Percentiles rank a stretch among this genome's conserved stretches.
Evolutionary conservation across 1,140 invertebrate species (phyloP).

Genomic region (Heliconius hermathena): DNA sequence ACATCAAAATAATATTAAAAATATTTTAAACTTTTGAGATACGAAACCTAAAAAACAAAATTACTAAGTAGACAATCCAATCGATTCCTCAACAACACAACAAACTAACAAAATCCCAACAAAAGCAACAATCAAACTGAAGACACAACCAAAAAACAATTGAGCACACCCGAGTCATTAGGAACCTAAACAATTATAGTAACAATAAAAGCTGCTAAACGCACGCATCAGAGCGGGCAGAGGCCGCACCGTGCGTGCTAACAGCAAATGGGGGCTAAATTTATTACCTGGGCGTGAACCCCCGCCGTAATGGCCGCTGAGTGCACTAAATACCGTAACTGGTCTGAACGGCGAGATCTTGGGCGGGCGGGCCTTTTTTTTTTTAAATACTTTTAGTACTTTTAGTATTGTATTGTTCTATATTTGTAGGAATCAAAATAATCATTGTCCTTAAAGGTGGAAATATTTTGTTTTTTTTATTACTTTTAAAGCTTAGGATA

Average conservation of each 20-base stretch:
- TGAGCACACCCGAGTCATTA: constrained; percentile 13
- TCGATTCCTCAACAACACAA: no score
- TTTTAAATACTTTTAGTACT: neutral
- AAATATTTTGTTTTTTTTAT: no score
- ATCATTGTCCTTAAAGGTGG: no score
- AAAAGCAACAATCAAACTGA: neutral
- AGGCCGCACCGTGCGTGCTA: constrained; percentile 31
- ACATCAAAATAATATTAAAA: no score
- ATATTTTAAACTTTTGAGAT: no score
- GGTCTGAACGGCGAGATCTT: neutral
- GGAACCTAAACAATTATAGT: constrained; percentile 27
- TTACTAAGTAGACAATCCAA: no score
- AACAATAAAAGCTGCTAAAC: constrained; percentile 31
- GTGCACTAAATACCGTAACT: constrained; percentile 50
- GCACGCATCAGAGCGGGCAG: constrained; percentile 12
- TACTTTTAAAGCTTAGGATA: no score
- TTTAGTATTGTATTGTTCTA: neutral
- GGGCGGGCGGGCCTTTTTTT: neutral
- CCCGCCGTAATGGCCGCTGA: constrained; percentile 48
- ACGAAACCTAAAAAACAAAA: no score
- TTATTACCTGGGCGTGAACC: constrained; percentile 62
- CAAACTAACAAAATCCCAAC: no score
- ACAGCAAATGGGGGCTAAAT: constrained; percentile 57
- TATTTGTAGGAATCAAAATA: neutral
- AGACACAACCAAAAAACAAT: constrained; percentile 5